Evolutionary conservation across 2,113 vertebrate genomes (phyloP).

Genomic region (Rhynchomys soricoides): DNA sequence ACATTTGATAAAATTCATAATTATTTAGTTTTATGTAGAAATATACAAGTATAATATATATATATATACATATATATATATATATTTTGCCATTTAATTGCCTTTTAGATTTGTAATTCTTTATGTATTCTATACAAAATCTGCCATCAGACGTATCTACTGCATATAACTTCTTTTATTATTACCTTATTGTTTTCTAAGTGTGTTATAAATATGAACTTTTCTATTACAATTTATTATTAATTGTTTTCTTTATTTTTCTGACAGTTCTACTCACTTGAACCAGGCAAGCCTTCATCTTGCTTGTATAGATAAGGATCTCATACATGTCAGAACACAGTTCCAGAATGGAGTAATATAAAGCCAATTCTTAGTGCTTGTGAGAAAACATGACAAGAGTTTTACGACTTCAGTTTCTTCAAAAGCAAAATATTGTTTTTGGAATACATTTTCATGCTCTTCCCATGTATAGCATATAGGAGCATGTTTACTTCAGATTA

Average conservation of each 20-base stretch:
- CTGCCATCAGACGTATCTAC: background rate
- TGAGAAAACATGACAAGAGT: background rate
- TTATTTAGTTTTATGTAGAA: background rate
- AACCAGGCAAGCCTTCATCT: background rate
- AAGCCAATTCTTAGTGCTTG: background rate
- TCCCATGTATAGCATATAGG: too few relatives aligned
- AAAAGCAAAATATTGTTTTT: background rate
- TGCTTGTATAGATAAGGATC: background rate
- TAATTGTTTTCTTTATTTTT: background rate
- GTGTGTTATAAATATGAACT: background rate
- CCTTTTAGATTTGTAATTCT: background rate
- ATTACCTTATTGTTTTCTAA: background rate
- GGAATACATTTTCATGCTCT: background rate
- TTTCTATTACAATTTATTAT: background rate
- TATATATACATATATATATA: background rate
- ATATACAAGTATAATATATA: too few relatives aligned
- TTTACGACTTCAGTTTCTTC: background rate
- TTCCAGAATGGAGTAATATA: background rate
- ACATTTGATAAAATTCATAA: background rate
- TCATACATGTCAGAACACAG: background rate
- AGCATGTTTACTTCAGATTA: background rate
- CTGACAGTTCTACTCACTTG: too few relatives aligned
- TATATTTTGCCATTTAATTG: background rate
- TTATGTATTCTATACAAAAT: background rate
- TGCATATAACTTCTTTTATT: background rate